Evolutionary conservation across 2,797 vertebrate species (phyloP).

Genomic region (Babyrousa celebensis): DNA sequence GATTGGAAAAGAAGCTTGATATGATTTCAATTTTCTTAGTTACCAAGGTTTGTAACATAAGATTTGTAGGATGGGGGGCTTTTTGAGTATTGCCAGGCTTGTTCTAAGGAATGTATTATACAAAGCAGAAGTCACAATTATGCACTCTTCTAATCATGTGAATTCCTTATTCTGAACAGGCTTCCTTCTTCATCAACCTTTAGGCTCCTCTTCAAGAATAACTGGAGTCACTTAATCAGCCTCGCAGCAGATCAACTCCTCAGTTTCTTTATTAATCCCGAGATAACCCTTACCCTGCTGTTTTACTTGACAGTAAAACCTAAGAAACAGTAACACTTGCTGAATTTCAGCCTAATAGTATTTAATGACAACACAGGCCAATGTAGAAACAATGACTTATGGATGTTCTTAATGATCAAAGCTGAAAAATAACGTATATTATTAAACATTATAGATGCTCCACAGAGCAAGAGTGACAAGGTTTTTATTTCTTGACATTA

Average conservation of each 20-base stretch:
- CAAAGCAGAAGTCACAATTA: neutral
- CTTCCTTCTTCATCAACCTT: neutral
- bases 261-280: neutral
- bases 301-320: neutral
- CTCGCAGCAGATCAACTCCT: neutral
- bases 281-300: neutral
- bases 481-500: neutral
- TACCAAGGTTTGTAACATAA: no score
- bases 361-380: neutral
- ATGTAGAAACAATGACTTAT: neutral
- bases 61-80: neutral
- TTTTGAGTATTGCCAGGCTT: neutral
- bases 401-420: neutral
- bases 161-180: neutral
- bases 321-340: conserved; percentile 4
- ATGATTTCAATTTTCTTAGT: no score
- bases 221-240: neutral
- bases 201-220: neutral
- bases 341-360: neutral
- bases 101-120: neutral
- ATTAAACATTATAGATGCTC: neutral
- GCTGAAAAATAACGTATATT: neutral
- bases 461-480: neutral
- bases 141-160: neutral
- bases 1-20: no score